phyloP scores from a whole-genome alignment of 2,888 invertebrate species.

The Busseola fusca region DNA sequence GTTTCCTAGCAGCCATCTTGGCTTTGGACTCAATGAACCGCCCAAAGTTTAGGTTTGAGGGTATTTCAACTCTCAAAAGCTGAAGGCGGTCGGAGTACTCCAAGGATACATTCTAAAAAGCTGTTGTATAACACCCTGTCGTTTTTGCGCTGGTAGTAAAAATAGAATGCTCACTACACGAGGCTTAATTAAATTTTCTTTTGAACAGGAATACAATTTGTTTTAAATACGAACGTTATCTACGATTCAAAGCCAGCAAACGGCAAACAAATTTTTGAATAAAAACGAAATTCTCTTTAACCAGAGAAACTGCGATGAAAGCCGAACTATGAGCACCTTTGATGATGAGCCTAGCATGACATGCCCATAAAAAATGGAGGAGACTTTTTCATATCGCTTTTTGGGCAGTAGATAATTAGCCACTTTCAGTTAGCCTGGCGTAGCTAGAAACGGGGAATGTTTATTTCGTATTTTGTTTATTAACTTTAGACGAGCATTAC shows the following conservation, averaged over 20 bases:
- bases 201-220: slow-evolving; percentile 14
- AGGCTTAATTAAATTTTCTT: slow-evolving; percentile 17
- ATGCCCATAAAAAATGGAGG: slow-evolving; percentile 44
- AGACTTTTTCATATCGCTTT: slow-evolving; percentile 43
- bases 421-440: slow-evolving; percentile 42
- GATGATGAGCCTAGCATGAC: slow-evolving; percentile 50
- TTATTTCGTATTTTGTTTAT: slow-evolving; percentile 57
- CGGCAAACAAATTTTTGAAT: slow-evolving; percentile 37
- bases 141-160: background rate
- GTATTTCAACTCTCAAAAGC: too few species aligned
- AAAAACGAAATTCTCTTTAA: slow-evolving; percentile 40
- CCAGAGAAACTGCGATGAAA: slow-evolving; percentile 44
- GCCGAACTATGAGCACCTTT: slow-evolving; percentile 50
- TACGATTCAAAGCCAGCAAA: slow-evolving; percentile 34
- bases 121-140: too few species aligned
- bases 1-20: too few species aligned
- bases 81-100: too few species aligned
- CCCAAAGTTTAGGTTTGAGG: too few species aligned
- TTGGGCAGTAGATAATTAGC: slow-evolving; percentile 55
- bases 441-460: slow-evolving; percentile 29
- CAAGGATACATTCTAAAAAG: too few species aligned
- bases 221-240: slow-evolving; percentile 18
- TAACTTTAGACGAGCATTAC: slow-evolving; percentile 39
- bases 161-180: background rate
- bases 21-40: too few species aligned